A percentile compares a stretch with the other conserved stretches of the same genome.
Conservation (phyloP, 2,113 vertebrate species). For the Ailurus styani region DNA sequence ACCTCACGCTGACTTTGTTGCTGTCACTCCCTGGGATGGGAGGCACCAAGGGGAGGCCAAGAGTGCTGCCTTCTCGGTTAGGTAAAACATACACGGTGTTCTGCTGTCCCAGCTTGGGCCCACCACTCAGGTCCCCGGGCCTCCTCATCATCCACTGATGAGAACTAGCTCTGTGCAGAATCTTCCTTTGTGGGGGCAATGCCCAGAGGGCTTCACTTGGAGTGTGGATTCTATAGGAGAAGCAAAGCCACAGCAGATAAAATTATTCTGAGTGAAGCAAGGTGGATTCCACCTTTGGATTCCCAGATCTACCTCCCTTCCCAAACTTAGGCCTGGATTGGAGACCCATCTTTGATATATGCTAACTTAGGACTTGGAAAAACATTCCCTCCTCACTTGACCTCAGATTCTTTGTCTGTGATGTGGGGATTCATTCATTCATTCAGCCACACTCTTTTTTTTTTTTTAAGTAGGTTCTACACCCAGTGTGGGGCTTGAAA, state of each 20-base stretch:
- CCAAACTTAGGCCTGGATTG: not conserved
- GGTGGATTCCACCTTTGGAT: not conserved
- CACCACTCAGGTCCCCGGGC: accelerated
- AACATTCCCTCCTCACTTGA: not conserved
- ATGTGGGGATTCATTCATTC: not conserved
- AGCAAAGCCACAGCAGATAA: not conserved
- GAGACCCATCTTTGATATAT: no score
- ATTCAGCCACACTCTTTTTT: not conserved
- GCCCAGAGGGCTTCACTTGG: not conserved
- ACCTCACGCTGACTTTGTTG: not conserved
- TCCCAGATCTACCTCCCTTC: not conserved
- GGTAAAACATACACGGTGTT: not conserved
- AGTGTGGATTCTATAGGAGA: not conserved
- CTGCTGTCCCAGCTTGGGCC: not conserved
- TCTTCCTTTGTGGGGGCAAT: not conserved
- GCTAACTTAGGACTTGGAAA: no score
- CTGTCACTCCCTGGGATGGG: not conserved
- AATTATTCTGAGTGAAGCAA: not conserved
- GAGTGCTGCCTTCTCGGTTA: not conserved
- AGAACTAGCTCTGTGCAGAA: not conserved
- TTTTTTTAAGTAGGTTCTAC: not conserved
- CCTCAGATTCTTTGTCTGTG: not conserved
- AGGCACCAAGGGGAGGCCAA: not conserved
- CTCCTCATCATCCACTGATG: not conserved
- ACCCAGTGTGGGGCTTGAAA: not conserved